Percentiles rank a stretch among this genome's conserved stretches.
Conservation (phyloP, 1,140 invertebrate genomes). For the Bactericera cockerelli region DNA sequence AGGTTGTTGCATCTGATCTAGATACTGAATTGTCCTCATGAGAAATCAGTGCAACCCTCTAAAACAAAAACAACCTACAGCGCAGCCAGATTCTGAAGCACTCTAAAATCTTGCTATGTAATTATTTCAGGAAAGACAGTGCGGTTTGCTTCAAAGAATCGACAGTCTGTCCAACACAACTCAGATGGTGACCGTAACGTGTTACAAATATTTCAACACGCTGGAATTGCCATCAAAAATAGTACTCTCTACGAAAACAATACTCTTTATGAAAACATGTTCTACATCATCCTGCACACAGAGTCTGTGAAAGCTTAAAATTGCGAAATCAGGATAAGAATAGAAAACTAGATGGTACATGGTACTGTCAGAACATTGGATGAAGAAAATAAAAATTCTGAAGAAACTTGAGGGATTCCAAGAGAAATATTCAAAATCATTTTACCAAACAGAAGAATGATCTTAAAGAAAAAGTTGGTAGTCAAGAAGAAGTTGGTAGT, state of each 20-base stretch:
- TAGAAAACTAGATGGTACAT: no score
- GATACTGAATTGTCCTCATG: no score
- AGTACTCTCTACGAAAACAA: constrained; percentile 11
- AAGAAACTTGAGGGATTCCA: no score
- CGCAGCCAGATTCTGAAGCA: no score
- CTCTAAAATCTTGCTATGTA: no score
- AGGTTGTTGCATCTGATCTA: no score
- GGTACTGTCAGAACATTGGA: no score
- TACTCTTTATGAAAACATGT: constrained; percentile 24
- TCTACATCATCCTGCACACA: neutral
- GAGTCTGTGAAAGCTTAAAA: neutral
- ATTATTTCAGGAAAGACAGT: neutral
- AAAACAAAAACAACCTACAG: no score
- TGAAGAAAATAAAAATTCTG: no score
- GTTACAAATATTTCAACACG: constrained; percentile 31
- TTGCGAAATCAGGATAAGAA: neutral
- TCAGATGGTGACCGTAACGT: constrained; percentile 22
- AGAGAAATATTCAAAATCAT: no score
- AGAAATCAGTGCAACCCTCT: no score
- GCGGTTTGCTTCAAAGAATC: neutral
- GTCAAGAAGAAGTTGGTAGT: constrained; percentile 15
- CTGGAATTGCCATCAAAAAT: constrained; percentile 8
- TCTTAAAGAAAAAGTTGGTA: neutral
- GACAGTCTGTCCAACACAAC: constrained; percentile 25
- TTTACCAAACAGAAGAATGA: constrained; percentile 25